Evolutionary conservation across 2,888 invertebrate genomes (phyloP), one percentile per base, ranked within the genome.

Genomic region (Diarsia mendica): DNA sequence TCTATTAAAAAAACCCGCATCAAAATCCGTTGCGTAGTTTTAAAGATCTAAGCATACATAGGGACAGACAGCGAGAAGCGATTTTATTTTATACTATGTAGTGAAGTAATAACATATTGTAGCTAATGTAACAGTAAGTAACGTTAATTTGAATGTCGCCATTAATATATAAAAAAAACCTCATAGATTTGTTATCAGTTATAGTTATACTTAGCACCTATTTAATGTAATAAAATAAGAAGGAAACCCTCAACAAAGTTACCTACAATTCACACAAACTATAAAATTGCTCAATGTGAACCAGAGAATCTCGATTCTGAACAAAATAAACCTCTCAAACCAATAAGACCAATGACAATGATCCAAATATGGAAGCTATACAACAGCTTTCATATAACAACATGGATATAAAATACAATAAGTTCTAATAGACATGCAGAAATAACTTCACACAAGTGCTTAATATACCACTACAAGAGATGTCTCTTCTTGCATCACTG

Each of bases 181-280:
- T 23, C 6, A 66, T 33, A 5, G 23, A 51, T 46, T 60, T 68
- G n/a, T 82, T 48, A 49, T 18, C 18, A 20, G n/a, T 39, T 46
- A 51, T n/a, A n/a, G 11, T 67, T 44, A 69, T 53, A 55, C 39
- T 49, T 69, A 58, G 75, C 28, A 51, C 23, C 1, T 46, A 18
- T 55, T 63, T 53, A 44, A 18, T 69, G 33, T 76, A 61, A 53
- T 28, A 0, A 44, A 51, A 15, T 60, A 64, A 44, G 39, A 51
- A 63, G 44, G 20, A 60, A 53, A 67, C 68, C 67, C 70, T 84
- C 70, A 81, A 81, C 82, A 84, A 68, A 70, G 77, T 81, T 81
- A 72, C 72, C n/a, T 39, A 48, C 61, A 72, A 46, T 10, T 71
- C 69, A 65, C 66, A 63, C 60, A 55, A 60, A 63, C 28, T 18